These are phyloP conservation scores for Siniperca obscura DNA, from an alignment of 2,797 vertebrate species.

Conservation along the genomic window DNA sequence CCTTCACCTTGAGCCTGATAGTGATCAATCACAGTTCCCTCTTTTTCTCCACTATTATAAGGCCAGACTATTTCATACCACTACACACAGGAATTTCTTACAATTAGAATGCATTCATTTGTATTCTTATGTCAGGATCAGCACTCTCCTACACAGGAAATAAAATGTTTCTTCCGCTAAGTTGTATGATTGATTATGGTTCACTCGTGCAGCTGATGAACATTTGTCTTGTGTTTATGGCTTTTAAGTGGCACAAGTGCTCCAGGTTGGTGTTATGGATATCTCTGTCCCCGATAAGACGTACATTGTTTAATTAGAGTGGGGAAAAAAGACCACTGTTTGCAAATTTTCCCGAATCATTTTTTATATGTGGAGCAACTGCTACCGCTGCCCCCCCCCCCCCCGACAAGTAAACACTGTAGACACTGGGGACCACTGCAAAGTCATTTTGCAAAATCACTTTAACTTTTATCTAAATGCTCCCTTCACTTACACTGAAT, in stretches of 20 bases:
- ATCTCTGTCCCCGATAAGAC: constrained; percentile 77
- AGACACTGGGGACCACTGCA: constrained; percentile 69
- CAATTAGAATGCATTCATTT: constrained; percentile 85
- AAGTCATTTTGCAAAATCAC: constrained; percentile 79
- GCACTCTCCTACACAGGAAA: constrained; percentile 80
- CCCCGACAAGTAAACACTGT: constrained; percentile 68
- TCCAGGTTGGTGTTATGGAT: constrained; percentile 79
- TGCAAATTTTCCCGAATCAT: constrained; percentile 75
- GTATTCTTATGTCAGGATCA: constrained; percentile 82
- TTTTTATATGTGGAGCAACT: constrained; percentile 80
- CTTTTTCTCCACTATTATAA: constrained; percentile 63
- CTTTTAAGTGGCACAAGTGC: constrained; percentile 75
- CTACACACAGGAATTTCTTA: constrained; percentile 70
- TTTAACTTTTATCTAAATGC: constrained; percentile 83
- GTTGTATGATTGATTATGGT: constrained; percentile 78
- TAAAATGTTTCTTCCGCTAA: constrained; percentile 79
- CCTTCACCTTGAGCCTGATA: constrained; percentile 20
- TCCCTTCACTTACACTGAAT: constrained; percentile 76
- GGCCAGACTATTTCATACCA: constrained; percentile 58
- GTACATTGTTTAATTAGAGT: constrained; percentile 82
- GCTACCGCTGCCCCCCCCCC: constrained; percentile 57
- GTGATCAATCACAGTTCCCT: constrained; percentile 53
- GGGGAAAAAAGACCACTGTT: constrained; percentile 60
- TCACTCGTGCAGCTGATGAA: constrained; percentile 82
- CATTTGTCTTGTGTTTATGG: constrained; percentile 86